Base-by-base conservation (phyloP, 64 coral and sea anemone genomes). In the Stichodactyla helianthus region DNA sequence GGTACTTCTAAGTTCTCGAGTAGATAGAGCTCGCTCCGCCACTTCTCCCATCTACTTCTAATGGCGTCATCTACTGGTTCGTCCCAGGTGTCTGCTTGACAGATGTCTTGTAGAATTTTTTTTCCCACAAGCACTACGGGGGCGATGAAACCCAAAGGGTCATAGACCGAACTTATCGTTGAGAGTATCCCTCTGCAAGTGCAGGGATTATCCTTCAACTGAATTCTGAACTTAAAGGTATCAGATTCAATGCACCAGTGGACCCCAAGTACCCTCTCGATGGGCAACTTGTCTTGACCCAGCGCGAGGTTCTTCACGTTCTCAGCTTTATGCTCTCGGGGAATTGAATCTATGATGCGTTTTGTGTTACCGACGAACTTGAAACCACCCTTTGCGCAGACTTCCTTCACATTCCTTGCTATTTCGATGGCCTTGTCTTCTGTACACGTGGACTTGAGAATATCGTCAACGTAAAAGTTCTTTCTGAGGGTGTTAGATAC, bases 331-430 rank as follows among this genome's bases (percentile, higher is more conserved):
- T 85, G 52, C 58, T 90, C 82, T 79, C 78, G 53, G 56, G 89
- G 82, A 19, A 90, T 61, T 44, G 89, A 84, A 26, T 59, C 57
- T 15, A 90, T 84, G 59, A 85, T 85, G 18, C 71, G 0, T 23
- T 85, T 64, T 14, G 64, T 90, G 56, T 85, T 90, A 17, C 89
- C 82, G 6, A 90, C 82, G 74, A 89, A 89, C 79, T 89, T 83
- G 53, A 89, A 83, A 57, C 89, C 89, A 58, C 82, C 65, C 31
- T 77, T 85, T 35, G n/a, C 7, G 20, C 83, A 85, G 59, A 90
- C 67, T 59, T 53, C 74, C 22, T 78, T 91, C 12, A 55, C 61
- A 2, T 79, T 50, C 31, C 6, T 59, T 10, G 82, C 89, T 60
- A 90, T 12, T 54, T 90, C 64, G 60, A 90, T 85, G 18, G 64